phyloP scores from a whole-genome alignment of 2,113 vertebrate species.

The Pimephales promelas region DNA sequence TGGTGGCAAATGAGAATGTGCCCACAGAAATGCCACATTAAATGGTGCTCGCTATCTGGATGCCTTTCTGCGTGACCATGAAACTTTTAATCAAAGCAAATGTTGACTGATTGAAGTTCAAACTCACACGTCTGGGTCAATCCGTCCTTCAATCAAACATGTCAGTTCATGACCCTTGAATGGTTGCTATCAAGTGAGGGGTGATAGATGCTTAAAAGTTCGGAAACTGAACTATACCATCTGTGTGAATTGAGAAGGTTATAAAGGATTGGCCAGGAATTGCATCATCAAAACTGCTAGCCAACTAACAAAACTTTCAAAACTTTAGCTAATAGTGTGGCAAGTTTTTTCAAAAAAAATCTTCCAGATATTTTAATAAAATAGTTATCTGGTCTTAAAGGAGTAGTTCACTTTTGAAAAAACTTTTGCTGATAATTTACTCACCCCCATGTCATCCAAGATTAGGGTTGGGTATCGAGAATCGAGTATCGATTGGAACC shows the following conservation, averaged over 20 bases:
- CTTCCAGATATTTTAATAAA: no score
- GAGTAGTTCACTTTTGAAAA: no score
- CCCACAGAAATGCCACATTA: background rate
- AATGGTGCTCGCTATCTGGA: background rate
- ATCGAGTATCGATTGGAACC: no score
- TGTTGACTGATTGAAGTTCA: constrained; percentile 42
- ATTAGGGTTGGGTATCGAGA: no score
- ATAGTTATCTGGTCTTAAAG: no score
- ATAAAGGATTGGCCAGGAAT: background rate
- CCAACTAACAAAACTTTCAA: no score
- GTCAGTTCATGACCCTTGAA: constrained; percentile 39
- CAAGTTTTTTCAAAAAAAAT: no score
- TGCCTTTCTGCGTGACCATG: background rate
- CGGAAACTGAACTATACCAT: constrained; percentile 5
- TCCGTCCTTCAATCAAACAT: constrained; percentile 32
- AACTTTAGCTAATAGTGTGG: no score
- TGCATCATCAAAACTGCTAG: background rate
- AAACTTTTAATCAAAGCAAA: constrained; percentile 2
- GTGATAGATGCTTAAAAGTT: background rate
- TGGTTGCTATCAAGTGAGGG: background rate
- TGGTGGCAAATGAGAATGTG: background rate
- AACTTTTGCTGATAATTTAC: no score
- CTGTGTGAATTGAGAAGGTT: background rate
- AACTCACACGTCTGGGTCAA: constrained; percentile 21
- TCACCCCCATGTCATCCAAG: no score